Evolutionary conservation across 2,113 vertebrate species (phyloP).

Genomic region (Silurus glanis): DNA sequence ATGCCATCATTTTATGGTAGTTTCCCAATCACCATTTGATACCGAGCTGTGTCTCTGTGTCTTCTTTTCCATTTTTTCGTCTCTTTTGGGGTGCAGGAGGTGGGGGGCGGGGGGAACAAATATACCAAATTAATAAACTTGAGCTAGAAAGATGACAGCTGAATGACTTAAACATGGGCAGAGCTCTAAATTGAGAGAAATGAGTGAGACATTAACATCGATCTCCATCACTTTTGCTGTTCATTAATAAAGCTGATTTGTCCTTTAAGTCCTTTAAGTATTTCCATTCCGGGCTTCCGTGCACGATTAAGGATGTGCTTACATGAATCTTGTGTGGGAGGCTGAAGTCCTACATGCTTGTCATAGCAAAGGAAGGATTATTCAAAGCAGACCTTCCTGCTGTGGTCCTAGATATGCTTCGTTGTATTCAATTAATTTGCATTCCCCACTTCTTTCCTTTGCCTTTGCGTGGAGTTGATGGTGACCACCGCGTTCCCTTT

Average conservation of each 20-base stretch:
- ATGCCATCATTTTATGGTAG: neutral
- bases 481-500: slow-evolving; percentile 7
- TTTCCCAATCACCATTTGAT: neutral
- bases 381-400: slow-evolving; percentile 49
- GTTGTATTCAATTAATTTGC: slow-evolving; percentile 42
- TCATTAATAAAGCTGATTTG: neutral
- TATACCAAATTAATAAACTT: neutral
- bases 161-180: neutral
- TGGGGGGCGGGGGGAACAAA: neutral
- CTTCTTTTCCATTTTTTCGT: neutral
- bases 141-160: neutral
- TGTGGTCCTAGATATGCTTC: slow-evolving; percentile 55
- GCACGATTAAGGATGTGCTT: slow-evolving; percentile 26
- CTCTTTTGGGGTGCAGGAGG: neutral
- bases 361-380: slow-evolving; percentile 50
- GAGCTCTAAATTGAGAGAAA: neutral
- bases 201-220: neutral
- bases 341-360: slow-evolving; percentile 39
- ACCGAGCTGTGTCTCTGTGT: neutral
- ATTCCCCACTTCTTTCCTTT: slow-evolving; percentile 41
- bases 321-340: slow-evolving; percentile 18
- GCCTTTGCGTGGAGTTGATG: slow-evolving; percentile 22
- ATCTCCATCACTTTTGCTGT: neutral
- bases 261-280: neutral
- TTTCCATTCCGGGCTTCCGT: neutral